phyloP scores from a whole-genome alignment of 2,888 invertebrate species.

The Nomada ruficornis region DNA sequence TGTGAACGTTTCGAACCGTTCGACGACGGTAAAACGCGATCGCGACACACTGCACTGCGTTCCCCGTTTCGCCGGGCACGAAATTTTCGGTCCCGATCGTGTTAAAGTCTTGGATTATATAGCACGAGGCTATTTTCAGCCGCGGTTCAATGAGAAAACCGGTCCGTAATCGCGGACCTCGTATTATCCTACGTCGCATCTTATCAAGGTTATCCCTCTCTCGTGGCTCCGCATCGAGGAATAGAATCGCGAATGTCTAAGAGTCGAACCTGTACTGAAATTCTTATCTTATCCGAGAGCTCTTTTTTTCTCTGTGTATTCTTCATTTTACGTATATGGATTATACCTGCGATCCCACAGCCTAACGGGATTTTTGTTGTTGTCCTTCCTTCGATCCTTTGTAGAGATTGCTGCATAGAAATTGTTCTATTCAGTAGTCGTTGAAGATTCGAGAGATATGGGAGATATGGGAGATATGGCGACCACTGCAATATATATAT shows the following conservation, averaged over 20 bases:
- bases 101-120: slow-evolving; percentile 40
- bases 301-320: not conserved
- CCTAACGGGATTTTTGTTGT: too few relatives aligned
- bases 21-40: slow-evolving; percentile 25
- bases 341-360: too few relatives aligned
- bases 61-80: not conserved
- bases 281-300: not conserved
- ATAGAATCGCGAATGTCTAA: slow-evolving; percentile 30
- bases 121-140: slow-evolving; percentile 54
- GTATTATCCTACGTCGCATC: slow-evolving; percentile 54
- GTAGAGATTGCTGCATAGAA: too few relatives aligned
- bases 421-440: too few relatives aligned
- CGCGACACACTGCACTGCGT: not conserved
- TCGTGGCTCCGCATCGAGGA: slow-evolving; percentile 24
- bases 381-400: too few relatives aligned
- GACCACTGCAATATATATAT: too few relatives aligned
- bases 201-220: slow-evolving; percentile 60
- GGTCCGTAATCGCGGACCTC: slow-evolving; percentile 50
- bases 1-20: slow-evolving; percentile 22
- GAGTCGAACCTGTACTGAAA: not conserved
- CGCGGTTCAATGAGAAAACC: slow-evolving; percentile 60
- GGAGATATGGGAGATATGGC: too few relatives aligned
- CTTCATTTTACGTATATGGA: not conserved
- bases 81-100: slow-evolving; percentile 17
- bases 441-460: too few relatives aligned